These are phyloP conservation scores for Chironomus tentans DNA, from an alignment of 2,888 invertebrate genomes.

Conservation along the genomic window DNA sequence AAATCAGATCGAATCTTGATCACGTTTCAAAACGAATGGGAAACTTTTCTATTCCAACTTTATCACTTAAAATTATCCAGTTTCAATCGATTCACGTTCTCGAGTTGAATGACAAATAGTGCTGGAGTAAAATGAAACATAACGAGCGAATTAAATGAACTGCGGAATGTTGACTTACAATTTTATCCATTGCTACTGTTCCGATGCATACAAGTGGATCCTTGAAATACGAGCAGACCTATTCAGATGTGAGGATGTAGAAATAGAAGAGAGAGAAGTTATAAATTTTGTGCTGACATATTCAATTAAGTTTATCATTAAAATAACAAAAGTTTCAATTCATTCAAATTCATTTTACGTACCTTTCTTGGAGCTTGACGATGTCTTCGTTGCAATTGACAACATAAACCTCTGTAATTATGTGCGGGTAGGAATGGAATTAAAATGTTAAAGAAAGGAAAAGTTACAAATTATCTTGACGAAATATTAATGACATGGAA, in stretches of 20 bases:
- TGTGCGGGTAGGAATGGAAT: background rate
- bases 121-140: background rate
- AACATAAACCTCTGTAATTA: constrained; percentile 62
- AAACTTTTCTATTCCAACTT: background rate
- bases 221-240: constrained; percentile 88
- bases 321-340: background rate
- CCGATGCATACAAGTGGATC: constrained; percentile 82
- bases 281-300: background rate
- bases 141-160: background rate
- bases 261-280: background rate
- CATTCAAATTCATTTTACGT: constrained; percentile 30
- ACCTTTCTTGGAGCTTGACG: constrained; percentile 78
- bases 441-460: background rate
- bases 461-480: too few species aligned
- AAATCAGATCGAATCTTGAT: background rate
- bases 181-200: constrained; percentile 61
- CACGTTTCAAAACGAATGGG: background rate
- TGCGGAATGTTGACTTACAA: constrained; percentile 48
- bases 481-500: background rate
- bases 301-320: background rate
- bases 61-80: background rate
- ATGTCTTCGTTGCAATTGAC: constrained; percentile 77
- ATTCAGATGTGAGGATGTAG: constrained; percentile 30
- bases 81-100: background rate
- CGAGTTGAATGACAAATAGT: background rate